A percentile compares a stretch with the other conserved stretches of the same genome.
These are phyloP conservation scores for Drosophila imparisetae DNA, from an alignment of 2,888 invertebrate genomes.

Conservation along the genomic window DNA sequence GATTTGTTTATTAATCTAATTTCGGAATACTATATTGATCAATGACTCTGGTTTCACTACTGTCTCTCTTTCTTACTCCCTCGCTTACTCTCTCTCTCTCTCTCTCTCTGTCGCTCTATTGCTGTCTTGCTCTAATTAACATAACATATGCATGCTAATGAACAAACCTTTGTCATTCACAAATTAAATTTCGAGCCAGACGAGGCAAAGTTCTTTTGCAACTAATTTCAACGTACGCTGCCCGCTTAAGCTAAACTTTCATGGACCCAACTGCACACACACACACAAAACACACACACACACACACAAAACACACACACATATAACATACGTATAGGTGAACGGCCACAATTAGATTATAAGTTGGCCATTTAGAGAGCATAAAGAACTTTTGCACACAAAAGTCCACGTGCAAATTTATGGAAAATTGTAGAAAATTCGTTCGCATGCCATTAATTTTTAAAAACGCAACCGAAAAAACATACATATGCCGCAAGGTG, in stretches of 20 bases:
- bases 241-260: slow-evolving; percentile 61
- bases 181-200: slow-evolving; percentile 68
- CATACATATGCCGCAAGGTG: slow-evolving; percentile 75
- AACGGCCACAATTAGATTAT: slow-evolving; percentile 74
- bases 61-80: not conserved
- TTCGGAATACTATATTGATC: not conserved
- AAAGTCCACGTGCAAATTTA: slow-evolving; percentile 81
- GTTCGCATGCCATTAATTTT: slow-evolving; percentile 80
- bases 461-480: slow-evolving; percentile 64
- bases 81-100: not conserved
- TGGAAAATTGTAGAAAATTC: slow-evolving; percentile 77
- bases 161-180: slow-evolving; percentile 64
- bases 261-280: slow-evolving; percentile 44
- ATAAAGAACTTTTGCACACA: slow-evolving; percentile 79
- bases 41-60: not conserved
- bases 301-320: not conserved
- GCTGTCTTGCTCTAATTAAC: slow-evolving; percentile 58
- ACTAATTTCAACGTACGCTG: slow-evolving; percentile 61
- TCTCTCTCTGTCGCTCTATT: not conserved
- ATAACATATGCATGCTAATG: slow-evolving; percentile 63
- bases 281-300: not conserved
- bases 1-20: not conserved
- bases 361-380: slow-evolving; percentile 60
- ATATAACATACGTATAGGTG: slow-evolving; percentile 46
- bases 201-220: slow-evolving; percentile 56